A percentile compares a stretch with the other conserved stretches of the same genome.
phyloP scores from a whole-genome alignment of 2,113 vertebrate species.

The Narcine bancroftii region DNA sequence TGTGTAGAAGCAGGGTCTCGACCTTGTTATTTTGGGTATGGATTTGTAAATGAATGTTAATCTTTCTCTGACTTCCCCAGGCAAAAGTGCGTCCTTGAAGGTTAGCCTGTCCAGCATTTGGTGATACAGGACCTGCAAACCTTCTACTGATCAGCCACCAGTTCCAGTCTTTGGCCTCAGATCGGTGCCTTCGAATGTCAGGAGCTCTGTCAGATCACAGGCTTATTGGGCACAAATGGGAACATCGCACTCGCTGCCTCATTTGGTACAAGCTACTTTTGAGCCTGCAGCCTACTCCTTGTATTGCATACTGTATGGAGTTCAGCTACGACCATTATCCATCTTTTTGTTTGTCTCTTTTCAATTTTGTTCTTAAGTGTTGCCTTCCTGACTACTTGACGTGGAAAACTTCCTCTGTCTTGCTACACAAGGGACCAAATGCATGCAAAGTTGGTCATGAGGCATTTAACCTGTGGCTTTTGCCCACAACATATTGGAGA shows the following conservation, averaged over 20 bases:
- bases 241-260: too few relatives aligned
- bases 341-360: background rate
- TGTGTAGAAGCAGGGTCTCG: background rate
- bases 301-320: background rate
- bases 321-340: background rate
- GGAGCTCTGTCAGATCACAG: background rate
- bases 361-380: background rate
- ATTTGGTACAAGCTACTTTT: background rate
- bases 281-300: background rate
- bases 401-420: background rate
- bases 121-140: background rate
- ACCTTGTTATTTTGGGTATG: background rate
- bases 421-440: background rate
- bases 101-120: background rate
- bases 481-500: background rate
- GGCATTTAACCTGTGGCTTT: background rate
- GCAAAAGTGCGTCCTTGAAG: conserved; percentile 27
- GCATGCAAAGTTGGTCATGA: background rate
- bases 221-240: conserved; percentile 11
- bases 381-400: background rate
- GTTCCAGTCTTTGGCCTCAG: background rate
- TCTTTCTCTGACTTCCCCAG: background rate
- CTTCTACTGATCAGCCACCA: background rate
- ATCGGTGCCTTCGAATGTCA: background rate
- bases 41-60: background rate